Evolutionary conservation across 2,888 invertebrate genomes (phyloP).

Genomic region (Carcina quercana): DNA sequence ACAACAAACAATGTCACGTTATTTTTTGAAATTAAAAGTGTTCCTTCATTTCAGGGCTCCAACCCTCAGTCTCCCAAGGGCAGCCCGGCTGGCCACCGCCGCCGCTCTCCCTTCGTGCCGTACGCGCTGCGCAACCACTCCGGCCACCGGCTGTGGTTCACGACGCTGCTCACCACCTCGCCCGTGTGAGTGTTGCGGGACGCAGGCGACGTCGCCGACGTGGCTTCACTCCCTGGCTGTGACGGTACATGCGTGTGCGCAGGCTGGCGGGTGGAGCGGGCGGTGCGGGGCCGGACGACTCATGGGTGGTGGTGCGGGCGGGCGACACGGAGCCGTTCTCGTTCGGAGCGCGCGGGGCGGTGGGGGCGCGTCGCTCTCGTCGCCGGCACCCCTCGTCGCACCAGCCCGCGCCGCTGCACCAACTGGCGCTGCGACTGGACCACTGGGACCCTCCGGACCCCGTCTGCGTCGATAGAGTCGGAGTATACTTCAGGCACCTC

Average conservation of each 20-base stretch:
- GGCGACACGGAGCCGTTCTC: conserved; percentile 87
- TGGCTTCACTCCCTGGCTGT: not conserved
- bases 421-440: conserved; percentile 90
- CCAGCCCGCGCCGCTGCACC: conserved; percentile 87
- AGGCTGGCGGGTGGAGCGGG: conserved; percentile 37
- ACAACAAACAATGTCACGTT: too few species aligned
- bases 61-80: conserved; percentile 50
- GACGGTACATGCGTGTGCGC: conserved; percentile 4
- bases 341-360: conserved; percentile 78
- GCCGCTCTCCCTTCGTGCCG: conserved; percentile 94
- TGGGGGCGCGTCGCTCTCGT: conserved; percentile 82
- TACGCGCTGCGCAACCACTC: conserved; percentile 95
- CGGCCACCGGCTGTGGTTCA: conserved; percentile 89
- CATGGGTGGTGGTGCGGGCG: conserved; percentile 76
- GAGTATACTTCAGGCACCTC: conserved; percentile 88
- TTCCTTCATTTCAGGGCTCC: too few species aligned
- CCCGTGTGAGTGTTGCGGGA: conserved; percentile 60
- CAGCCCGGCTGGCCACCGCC: conserved; percentile 77
- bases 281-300: conserved; percentile 53
- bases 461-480: conserved; percentile 96
- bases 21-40: too few species aligned
- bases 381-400: conserved; percentile 82
- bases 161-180: conserved; percentile 84
- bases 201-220: not conserved
- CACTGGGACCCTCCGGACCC: conserved; percentile 92